Evolutionary conservation across 1,140 invertebrate species (phyloP), one percentile per base, ranked within the genome.

Genomic region (Ericerus pela): DNA sequence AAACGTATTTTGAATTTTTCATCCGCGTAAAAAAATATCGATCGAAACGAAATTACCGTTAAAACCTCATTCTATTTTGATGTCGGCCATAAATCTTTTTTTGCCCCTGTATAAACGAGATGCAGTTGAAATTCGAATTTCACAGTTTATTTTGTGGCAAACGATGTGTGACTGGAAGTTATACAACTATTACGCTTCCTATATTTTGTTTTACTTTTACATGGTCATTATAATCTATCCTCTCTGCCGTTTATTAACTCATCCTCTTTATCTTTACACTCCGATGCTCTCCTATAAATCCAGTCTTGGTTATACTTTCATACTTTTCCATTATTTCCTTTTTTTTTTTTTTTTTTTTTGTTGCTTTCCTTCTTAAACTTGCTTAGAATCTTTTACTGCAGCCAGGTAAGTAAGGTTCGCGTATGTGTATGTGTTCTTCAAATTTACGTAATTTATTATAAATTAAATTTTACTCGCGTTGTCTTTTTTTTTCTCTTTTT

Each of bases 181-280:
- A 22, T 24, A 47, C 41, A 22, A 22, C 20, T 14, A 18, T 22
- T 22, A 20, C 4, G 10, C 11, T 24, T 3, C 41, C 16, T 24
- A 3, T 47, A 14, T 47, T 24, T 22, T 24, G 14, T 14, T 38
- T 38, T 38, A 14, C 36, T 47, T 47, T 22, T 24, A 47, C 14
- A 24, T 24, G 2, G 26, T 47, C 12, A 47, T 47, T 41, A 41
- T 16, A 16, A 8, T 41, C 3, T 24, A 47, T 10, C 26, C 41
- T 24, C 41, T 24, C 41, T 2, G 22, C 26, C 22, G 41, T n/a
- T n/a, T 47, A 47, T 47, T 47, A 47, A 24, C 41, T 18, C 41
- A 47, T 47, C 41, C 41, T n/a, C n/a, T n/a, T n/a, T 47, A 47
- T 47, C 41, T 47, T 47, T 14, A 47, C 41, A 47, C 41, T 47